These are phyloP conservation scores for Fulmarus glacialis DNA, from an alignment of 2,113 vertebrate genomes.

Conservation along the genomic window DNA sequence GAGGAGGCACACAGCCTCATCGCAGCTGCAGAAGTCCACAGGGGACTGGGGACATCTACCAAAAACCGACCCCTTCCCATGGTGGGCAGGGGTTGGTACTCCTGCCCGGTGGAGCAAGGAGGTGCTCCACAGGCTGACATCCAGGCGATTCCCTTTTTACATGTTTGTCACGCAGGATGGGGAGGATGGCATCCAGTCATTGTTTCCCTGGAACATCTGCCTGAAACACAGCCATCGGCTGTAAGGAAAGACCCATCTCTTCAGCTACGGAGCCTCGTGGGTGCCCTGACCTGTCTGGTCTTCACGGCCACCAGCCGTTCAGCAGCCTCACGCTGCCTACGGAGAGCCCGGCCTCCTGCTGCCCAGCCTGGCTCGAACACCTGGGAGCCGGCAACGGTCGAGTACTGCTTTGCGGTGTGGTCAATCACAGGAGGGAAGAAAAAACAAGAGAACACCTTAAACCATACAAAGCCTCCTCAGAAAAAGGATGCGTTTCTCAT, in stretches of 20 bases:
- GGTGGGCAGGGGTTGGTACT: neutral
- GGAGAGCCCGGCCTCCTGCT: neutral
- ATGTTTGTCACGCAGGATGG: neutral
- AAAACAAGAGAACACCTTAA: neutral
- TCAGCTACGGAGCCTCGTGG: accelerated
- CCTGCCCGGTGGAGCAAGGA: neutral
- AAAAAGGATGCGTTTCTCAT: neutral
- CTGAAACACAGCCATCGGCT: neutral
- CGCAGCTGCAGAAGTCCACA: neutral
- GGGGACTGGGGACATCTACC: neutral
- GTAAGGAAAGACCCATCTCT: neutral
- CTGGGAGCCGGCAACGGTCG: neutral
- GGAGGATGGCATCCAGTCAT: neutral
- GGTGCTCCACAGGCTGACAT: neutral
- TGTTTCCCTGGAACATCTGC: neutral
- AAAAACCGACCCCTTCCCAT: neutral
- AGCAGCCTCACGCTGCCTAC: neutral
- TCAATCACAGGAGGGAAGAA: neutral
- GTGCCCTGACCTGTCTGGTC: neutral
- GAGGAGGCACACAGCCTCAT: neutral
- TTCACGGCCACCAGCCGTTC: neutral
- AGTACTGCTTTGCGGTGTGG: neutral
- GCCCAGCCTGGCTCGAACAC: neutral
- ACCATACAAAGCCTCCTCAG: neutral
- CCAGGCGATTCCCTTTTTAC: neutral